Percentiles rank a stretch among this genome's conserved stretches.
Evolutionary conservation across 2,888 invertebrate species (phyloP).

Genomic region (Scaptomyza polygonia): DNA sequence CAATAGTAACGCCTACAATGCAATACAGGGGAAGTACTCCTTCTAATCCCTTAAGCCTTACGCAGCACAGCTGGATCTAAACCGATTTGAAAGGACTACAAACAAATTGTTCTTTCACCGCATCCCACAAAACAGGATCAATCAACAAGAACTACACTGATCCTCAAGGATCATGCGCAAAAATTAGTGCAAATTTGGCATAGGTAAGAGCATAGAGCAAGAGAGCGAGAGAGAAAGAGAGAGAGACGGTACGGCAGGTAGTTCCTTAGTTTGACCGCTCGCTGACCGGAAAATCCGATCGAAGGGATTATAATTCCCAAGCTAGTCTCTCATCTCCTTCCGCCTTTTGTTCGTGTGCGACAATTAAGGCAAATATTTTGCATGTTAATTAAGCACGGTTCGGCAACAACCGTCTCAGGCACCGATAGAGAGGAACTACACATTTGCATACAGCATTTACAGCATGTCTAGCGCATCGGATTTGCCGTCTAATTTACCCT

Average conservation of each 20-base stretch:
- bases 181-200: constrained; percentile 67
- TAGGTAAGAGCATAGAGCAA: too few species aligned
- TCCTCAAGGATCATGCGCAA: constrained; percentile 61
- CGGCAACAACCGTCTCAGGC: constrained; percentile 12
- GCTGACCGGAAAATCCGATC: constrained; percentile 81
- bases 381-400: constrained; percentile 78
- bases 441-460: constrained; percentile 64
- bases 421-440: constrained; percentile 11
- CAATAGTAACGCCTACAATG: constrained; percentile 72
- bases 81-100: constrained; percentile 34
- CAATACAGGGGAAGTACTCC: constrained; percentile 13
- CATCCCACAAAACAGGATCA: constrained; percentile 80
- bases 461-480: constrained; percentile 54
- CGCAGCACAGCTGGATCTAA: constrained; percentile 63
- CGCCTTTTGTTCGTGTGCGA: constrained; percentile 47
- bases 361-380: constrained; percentile 83
- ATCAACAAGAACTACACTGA: constrained; percentile 62
- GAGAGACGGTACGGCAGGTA: constrained; percentile 50
- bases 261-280: constrained; percentile 24
- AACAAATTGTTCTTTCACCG: constrained; percentile 67
- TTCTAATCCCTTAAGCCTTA: constrained; percentile 53
- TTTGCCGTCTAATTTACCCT: constrained; percentile 80
- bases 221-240: too few species aligned
- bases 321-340: constrained; percentile 10
- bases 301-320: constrained; percentile 76